phyloP scores from a whole-genome alignment of 1,140 invertebrate genomes.

The Meloidogyne hapla region DNA sequence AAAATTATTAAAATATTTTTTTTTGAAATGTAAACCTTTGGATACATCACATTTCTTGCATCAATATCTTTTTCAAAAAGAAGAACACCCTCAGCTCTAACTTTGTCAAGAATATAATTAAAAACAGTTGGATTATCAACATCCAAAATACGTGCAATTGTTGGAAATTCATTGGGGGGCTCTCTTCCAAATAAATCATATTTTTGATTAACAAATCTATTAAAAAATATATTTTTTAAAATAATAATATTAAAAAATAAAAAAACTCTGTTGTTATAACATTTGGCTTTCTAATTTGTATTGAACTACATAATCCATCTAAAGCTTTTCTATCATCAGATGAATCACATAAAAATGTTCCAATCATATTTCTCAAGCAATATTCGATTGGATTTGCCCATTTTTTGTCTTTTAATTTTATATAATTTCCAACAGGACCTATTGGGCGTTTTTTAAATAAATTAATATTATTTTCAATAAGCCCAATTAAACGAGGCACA shows the following conservation, averaged over 20 bases:
- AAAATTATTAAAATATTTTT: background rate
- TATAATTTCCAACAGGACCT: conserved; percentile 36
- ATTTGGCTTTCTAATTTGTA: conserved; percentile 10
- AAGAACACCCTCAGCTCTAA: conserved; percentile 36
- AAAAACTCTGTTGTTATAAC: conserved; percentile 21
- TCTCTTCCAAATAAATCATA: conserved; percentile 32
- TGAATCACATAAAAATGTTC: conserved; percentile 36
- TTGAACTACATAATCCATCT: conserved; percentile 18
- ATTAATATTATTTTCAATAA: conserved; percentile 16
- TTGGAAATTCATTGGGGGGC: conserved; percentile 34
- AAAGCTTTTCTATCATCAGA: conserved; percentile 30
- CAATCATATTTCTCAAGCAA: conserved; percentile 24
- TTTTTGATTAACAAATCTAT: conserved; percentile 28
- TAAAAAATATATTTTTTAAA: background rate
- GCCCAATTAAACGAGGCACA: conserved; percentile 25
- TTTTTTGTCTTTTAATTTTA: conserved; percentile 39
- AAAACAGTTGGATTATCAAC: conserved; percentile 43
- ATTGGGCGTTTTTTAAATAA: conserved; percentile 34
- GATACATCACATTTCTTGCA: conserved; percentile 48
- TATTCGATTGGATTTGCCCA: conserved; percentile 41
- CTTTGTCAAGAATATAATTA: conserved; percentile 41
- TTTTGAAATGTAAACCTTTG: conserved; percentile 19
- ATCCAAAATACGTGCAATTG: conserved; percentile 37
- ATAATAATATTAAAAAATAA: background rate
- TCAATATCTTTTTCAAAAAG: conserved; percentile 48